Evolutionary conservation across 1,140 invertebrate genomes (phyloP), one percentile per base, ranked within the genome.

Genomic region (Pseudachorutes palmiensis): DNA sequence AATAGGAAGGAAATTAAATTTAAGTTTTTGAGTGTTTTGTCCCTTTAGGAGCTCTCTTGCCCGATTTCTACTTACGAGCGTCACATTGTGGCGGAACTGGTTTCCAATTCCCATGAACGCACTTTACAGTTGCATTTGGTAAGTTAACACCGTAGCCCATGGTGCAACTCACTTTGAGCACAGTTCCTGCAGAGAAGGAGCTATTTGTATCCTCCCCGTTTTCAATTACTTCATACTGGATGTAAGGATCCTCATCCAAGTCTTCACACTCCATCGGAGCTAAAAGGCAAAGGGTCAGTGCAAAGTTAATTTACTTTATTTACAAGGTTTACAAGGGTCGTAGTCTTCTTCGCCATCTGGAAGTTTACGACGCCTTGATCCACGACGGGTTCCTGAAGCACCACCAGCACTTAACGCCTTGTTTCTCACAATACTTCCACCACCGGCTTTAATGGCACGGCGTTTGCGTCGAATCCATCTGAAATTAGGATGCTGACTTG

Each of bases 401-500:
- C 73, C 76, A n/a, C 65, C 69, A n/a, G 66, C 70, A 28, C 69
- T 65, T 26, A 71, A 68, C 29, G 65, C 75, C 66, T 72, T 30
- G 41, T 26, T 60, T 62, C 62, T 16, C 2, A 48, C 32, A 51
- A 59, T 48, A 48, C 19, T 31, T 19, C 48, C 31, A 31, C 69
- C 61, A 28, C 69, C 64, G 24, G 69, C 19, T 61, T 66, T 70
- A 64, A 70, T 70, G 28, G 62, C 67, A 55, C 59, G 59, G 9
- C 69, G 67, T 12, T 76, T 67, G 26, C 75, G 75, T 14, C 88
- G 82, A 72, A 86, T 89, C 86, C 88, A 91, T 33, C 89, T 79
- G 45, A 92, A 82, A 16, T 88, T 81, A 0, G 90, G 90, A 79
- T 92, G 90, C 76, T 91, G 86, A n/a, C 88, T 89, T 0, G 88